Percentiles rank a stretch among this genome's conserved stretches.
Evolutionary conservation across 1,140 invertebrate genomes (phyloP).

Genomic region (Pseudomyrmex dendroicus): DNA sequence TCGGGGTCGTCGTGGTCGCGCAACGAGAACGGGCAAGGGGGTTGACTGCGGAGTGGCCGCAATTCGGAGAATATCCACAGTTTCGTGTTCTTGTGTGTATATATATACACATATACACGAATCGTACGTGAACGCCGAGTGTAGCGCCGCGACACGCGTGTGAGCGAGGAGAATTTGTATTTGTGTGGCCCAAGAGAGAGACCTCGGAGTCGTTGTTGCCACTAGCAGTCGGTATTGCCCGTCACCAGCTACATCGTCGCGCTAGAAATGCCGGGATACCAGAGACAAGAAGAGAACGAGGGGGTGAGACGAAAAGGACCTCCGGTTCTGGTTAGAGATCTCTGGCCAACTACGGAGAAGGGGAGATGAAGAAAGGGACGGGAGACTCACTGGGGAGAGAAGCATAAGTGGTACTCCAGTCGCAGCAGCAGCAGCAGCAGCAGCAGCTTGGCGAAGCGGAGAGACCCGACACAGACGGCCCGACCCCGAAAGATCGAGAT

Average conservation of each 20-base stretch:
- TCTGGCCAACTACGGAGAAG: conserved; percentile 52
- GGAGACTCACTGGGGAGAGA: conserved; percentile 42
- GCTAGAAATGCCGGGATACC: conserved; percentile 59
- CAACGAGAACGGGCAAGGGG: conserved; percentile 60
- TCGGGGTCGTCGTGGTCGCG: conserved; percentile 76
- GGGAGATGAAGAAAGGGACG: conserved; percentile 62
- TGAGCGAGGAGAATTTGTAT: conserved; percentile 30
- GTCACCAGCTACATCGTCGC: conserved; percentile 62
- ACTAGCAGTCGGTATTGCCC: conserved; percentile 57
- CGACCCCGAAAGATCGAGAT: conserved; percentile 82
- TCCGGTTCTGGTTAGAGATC: conserved; percentile 57
- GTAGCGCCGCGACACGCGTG: not conserved
- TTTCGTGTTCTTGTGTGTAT: no score
- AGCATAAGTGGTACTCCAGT: conserved; percentile 81
- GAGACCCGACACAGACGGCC: conserved; percentile 79
- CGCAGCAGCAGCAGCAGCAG: conserved; percentile 37
- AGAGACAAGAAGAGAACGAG: conserved; percentile 53
- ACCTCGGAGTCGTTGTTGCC: conserved; percentile 59
- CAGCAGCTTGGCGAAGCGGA: conserved; percentile 38
- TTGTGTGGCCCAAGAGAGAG: conserved; percentile 32
- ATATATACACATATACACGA: not conserved
- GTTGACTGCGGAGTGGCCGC: conserved; percentile 74
- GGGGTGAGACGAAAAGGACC: conserved; percentile 48
- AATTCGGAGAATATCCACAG: conserved; percentile 64
- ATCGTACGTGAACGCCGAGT: conserved; percentile 42